A percentile compares a stretch with the other conserved stretches of the same genome.
Conservation (phyloP, 2,888 invertebrate species). For the Elaeidobius kamerunicus region DNA sequence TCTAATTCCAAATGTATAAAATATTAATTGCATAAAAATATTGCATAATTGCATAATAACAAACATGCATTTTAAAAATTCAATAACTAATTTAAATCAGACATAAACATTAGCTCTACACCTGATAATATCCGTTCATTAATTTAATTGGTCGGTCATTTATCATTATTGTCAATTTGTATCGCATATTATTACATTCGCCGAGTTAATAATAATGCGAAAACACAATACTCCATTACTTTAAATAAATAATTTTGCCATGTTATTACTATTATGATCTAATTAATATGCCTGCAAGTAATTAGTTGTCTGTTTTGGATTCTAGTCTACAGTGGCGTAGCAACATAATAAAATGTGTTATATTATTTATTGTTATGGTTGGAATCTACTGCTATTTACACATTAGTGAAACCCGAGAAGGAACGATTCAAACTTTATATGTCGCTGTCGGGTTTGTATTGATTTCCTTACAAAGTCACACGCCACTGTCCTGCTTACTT, state of each 20-base stretch:
- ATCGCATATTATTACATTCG: constrained; percentile 11
- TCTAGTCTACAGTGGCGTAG: constrained; percentile 6
- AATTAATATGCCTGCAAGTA: constrained; percentile 7
- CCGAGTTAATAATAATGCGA: constrained; percentile 10
- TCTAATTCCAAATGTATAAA: no score
- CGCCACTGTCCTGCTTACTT: no score
- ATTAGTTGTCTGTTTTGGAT: constrained; percentile 9
- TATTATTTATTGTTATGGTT: no score
- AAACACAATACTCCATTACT: constrained; percentile 5
- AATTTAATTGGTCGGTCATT: constrained; percentile 11
- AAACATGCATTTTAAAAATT: no score
- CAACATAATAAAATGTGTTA: neutral
- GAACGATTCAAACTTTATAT: no score
- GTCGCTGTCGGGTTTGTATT: no score
- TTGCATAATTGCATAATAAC: no score
- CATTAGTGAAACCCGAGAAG: no score
- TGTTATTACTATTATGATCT: constrained; percentile 12
- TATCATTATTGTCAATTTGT: constrained; percentile 16
- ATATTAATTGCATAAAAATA: neutral
- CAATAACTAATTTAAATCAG: neutral
- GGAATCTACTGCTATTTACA: no score
- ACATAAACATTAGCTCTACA: neutral
- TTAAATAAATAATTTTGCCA: constrained; percentile 13
- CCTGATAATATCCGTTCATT: constrained; percentile 8
- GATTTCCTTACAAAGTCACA: neutral